Evolutionary conservation across 2,797 vertebrate species (phyloP), one percentile per base, ranked within the genome.

Genomic region (Thalassophryne amazonica): DNA sequence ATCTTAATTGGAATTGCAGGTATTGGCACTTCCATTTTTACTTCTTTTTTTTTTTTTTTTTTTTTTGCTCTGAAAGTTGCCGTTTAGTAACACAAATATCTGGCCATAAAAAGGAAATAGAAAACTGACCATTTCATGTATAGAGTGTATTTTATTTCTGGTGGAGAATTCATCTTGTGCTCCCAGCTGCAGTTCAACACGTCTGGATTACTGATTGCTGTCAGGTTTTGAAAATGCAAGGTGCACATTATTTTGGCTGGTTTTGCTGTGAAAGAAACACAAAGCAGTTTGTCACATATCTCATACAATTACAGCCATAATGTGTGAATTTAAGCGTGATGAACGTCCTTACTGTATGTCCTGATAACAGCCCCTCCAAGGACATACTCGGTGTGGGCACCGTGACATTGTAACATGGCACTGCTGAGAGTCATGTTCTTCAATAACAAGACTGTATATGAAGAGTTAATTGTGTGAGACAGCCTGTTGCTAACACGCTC

Each of bases 151-250:
- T 12, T 57, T 27, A 76, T 25, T 15, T 16, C 0, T 1, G 8
- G 0, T 15, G 23, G 11, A 16, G 42, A 18, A n/a, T 51, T 4
- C 1, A 6, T 27, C 4, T 21, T 38, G 54, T 87, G 78, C 29
- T 80, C 28, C 87, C 87, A 89, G 9, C 1, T 66, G 65, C 87
- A 89, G 0, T 34, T 77, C 1, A 86, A 47, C 2, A 5, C 1
- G 0, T 56, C 0, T 8, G 72, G 64, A 0, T 1, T 0, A 6
- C 19, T 23, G 0, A 0, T 1, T 0, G 0, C 0, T 0, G 1
- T 0, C 20, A 12, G 10, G 1, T 16, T 2, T 1, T 4, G 0
- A 23, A 32, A 30, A 30, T 65, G 12, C 1, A 54, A 46, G 4
- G 63, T 2, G 36, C 87, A 88, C 3, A 66, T 65, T 24, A 87